Evolutionary conservation across 1,140 invertebrate species (phyloP).

Genomic region (Ceratina australensis): DNA sequence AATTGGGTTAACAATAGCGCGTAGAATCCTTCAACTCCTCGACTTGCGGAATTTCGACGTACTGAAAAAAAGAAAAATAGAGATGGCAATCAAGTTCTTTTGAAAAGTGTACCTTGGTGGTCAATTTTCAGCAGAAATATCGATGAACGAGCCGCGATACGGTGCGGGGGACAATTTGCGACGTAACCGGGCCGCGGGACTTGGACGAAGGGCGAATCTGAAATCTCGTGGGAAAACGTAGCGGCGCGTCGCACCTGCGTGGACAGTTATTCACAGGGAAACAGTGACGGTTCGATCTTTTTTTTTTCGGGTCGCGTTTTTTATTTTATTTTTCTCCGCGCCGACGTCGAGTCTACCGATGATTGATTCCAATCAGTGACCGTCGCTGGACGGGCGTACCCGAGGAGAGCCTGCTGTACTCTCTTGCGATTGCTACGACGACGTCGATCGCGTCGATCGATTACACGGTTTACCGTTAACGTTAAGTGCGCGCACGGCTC

Average conservation of each 20-base stretch:
- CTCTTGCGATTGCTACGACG: conserved; percentile 13
- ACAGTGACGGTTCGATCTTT: conserved; percentile 57
- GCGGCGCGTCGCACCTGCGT: conserved; percentile 24
- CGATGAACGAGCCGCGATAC: background rate
- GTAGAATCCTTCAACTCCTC: no score
- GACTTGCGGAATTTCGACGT: no score
- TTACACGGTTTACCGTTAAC: conserved; percentile 53
- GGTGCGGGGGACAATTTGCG: conserved; percentile 19
- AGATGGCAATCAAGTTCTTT: no score
- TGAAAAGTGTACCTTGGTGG: no score
- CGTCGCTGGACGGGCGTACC: conserved; percentile 8
- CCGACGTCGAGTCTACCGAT: conserved; percentile 24
- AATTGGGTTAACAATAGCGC: no score
- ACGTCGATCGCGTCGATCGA: conserved; percentile 29
- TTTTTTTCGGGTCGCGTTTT: conserved; percentile 2
- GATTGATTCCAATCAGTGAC: conserved; percentile 62
- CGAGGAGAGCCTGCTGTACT: background rate
- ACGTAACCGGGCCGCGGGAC: conserved; percentile 14
- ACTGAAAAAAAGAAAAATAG: no score
- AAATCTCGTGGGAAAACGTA: conserved; percentile 41
- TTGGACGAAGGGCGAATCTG: conserved; percentile 18
- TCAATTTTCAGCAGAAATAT: background rate
- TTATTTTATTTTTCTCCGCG: background rate
- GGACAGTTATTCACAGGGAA: conserved; percentile 42
- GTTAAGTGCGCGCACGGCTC: conserved; percentile 53